Base-by-base conservation (phyloP, 2,888 invertebrate genomes). In the Orthonychiurus folsomi region DNA sequence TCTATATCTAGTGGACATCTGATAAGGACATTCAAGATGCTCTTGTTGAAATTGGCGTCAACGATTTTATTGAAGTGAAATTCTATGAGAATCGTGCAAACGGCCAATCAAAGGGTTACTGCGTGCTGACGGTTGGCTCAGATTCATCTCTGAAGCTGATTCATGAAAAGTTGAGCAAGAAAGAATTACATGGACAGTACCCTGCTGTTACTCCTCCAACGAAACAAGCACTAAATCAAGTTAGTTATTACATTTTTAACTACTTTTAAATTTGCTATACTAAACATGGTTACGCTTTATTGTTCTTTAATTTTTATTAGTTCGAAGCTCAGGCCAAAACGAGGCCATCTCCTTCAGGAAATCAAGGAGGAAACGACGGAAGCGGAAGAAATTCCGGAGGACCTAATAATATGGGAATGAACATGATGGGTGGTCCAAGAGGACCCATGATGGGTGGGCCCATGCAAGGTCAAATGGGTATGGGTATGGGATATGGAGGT, bases 1-100 rank as follows among this genome's bases (percentile, higher is more conserved):
- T n/a, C n/a, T n/a, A n/a, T n/a, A n/a, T n/a, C n/a, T n/a, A 93
- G 95, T 97, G 95, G 95, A 96, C 95, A 61, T 96, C 94, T 68
- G 96, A 94, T 80, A 91, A 92, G 80, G 95, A 97, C 76, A 87
- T 97, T 70, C 87, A 89, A 59, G 92, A 93, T 80, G 87, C 88
- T n/a, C 83, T 96, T 66, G 84, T 85, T 60, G 87, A 88, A 71
- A 82, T 92, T 73, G 96, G 96, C 56, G 89, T 96, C 3, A 84
- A 83, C 62, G 97, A 99, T 80, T 88, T 99, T 75, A 84, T 94
- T 75, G 99, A 99, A 77, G 94, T 99, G 48, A 97, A 97, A 80
- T 99, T 99, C 80, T 96, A 96, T 80, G 99, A 99, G 80, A 99
- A 99, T 81, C 85, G 97, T 74, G 89, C 94, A 47, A 97, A 97